Percentiles rank a stretch among this genome's conserved stretches.
These are phyloP conservation scores for Philopedon plagiatum DNA, from an alignment of 2,888 invertebrate genomes.

Conservation along the genomic window DNA sequence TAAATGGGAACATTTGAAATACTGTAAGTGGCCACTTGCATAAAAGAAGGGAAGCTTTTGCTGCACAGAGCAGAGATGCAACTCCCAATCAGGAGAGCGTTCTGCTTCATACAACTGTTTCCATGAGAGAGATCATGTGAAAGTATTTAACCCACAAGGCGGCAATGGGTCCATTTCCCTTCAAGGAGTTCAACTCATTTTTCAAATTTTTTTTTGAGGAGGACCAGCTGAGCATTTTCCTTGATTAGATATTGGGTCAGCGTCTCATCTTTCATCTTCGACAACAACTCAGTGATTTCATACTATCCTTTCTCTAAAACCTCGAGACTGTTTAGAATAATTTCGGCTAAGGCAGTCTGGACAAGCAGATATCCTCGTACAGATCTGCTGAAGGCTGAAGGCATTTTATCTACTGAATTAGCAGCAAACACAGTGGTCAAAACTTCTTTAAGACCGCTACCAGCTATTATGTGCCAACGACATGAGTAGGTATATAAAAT, in stretches of 20 bases:
- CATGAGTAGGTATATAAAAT: no score
- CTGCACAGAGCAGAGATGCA: not conserved
- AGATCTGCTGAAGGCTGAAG: not conserved
- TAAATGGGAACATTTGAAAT: not conserved
- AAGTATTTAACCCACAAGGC: constrained; percentile 59
- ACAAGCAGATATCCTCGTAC: not conserved
- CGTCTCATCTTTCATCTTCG: not conserved
- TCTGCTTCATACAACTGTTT: constrained; percentile 60
- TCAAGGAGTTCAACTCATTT: constrained; percentile 18
- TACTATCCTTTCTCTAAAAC: not conserved
- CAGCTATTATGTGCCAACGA: not conserved
- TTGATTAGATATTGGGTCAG: not conserved
- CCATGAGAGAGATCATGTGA: constrained; percentile 55
- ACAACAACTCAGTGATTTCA: not conserved
- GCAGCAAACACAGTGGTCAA: not conserved
- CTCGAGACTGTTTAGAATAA: not conserved
- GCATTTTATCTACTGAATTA: not conserved
- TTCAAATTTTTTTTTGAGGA: constrained; percentile 25
- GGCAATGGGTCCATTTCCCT: constrained; percentile 35
- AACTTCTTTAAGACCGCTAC: not conserved
- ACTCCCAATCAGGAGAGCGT: constrained; percentile 50
- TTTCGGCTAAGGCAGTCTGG: not conserved
- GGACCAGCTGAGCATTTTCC: not conserved
- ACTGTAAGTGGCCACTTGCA: not conserved
- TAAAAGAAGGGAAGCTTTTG: not conserved